These are phyloP conservation scores for Acanthurus leucopareius DNA, from an alignment of 2,797 vertebrate genomes.

Conservation along the genomic window DNA sequence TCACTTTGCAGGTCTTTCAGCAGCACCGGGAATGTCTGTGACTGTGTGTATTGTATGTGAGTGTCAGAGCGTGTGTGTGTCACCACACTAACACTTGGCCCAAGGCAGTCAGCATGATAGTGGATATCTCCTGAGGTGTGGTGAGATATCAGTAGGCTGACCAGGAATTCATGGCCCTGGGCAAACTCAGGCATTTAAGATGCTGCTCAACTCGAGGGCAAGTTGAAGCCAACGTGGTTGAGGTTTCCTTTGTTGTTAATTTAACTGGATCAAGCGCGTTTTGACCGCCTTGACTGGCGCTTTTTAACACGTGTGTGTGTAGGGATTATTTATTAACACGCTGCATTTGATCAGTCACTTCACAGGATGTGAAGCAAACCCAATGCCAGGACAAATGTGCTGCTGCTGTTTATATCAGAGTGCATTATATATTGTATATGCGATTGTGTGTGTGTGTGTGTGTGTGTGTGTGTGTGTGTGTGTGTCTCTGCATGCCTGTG, in stretches of 20 bases:
- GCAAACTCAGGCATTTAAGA: conserved; percentile 48
- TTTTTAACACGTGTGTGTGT: neutral
- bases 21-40: neutral
- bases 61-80: neutral
- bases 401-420: conserved; percentile 6
- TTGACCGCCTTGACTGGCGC: neutral
- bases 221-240: conserved; percentile 7
- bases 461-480: neutral
- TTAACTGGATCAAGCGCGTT: conserved; percentile 21
- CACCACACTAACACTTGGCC: conserved; percentile 22
- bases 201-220: conserved; percentile 20
- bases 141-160: conserved; percentile 49
- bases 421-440: neutral
- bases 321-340: conserved; percentile 5
- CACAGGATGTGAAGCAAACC: conserved; percentile 7
- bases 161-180: conserved; percentile 48
- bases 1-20: conserved; percentile 32
- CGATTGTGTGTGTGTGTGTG: neutral
- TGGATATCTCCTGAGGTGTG: conserved; percentile 37
- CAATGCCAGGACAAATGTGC: conserved; percentile 5
- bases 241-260: conserved; percentile 28
- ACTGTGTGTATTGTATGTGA: neutral
- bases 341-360: conserved; percentile 11
- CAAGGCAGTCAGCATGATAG: conserved; percentile 32
- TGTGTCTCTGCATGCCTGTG: conserved; percentile 19